Evolutionary conservation across 2,888 invertebrate genomes (phyloP).

Genomic region (Pristionchus japonicus): DNA sequence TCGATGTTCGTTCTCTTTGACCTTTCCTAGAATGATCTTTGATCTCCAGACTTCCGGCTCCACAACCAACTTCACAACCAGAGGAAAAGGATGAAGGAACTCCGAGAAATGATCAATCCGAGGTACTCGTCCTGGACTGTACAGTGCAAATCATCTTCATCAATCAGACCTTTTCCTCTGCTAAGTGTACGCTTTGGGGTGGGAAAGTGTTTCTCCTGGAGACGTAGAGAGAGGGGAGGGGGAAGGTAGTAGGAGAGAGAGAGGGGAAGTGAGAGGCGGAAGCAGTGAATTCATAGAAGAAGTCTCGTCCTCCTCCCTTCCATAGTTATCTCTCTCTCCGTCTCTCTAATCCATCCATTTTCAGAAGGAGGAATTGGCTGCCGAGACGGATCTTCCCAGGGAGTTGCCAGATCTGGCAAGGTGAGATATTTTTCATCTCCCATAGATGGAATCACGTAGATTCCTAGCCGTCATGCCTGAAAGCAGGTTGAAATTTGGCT

Average conservation of each 20-base stretch:
- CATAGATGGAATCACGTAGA: no score
- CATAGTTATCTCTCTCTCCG: neutral
- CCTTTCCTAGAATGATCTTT: neutral
- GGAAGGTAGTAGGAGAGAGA: neutral
- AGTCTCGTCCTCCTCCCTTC: neutral
- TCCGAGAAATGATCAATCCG: neutral
- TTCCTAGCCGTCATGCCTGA: no score
- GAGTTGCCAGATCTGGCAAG: neutral
- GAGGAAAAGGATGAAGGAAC: neutral
- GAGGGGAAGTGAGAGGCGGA: neutral
- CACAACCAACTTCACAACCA: neutral
- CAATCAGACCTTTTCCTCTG: neutral
- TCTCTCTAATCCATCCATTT: neutral
- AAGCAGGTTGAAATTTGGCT: no score
- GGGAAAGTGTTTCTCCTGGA: constrained; percentile 14
- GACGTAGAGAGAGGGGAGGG: neutral
- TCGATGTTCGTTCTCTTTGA: neutral
- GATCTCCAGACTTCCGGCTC: neutral
- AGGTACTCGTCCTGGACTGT: neutral
- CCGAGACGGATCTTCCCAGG: neutral
- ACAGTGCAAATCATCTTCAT: neutral
- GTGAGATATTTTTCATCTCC: neutral
- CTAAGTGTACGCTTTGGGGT: constrained; percentile 10
- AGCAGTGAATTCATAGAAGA: neutral
- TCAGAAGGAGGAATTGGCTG: neutral